These are phyloP conservation scores for Danionella cerebrum DNA, from an alignment of 2,113 vertebrate genomes.

Conservation along the genomic window DNA sequence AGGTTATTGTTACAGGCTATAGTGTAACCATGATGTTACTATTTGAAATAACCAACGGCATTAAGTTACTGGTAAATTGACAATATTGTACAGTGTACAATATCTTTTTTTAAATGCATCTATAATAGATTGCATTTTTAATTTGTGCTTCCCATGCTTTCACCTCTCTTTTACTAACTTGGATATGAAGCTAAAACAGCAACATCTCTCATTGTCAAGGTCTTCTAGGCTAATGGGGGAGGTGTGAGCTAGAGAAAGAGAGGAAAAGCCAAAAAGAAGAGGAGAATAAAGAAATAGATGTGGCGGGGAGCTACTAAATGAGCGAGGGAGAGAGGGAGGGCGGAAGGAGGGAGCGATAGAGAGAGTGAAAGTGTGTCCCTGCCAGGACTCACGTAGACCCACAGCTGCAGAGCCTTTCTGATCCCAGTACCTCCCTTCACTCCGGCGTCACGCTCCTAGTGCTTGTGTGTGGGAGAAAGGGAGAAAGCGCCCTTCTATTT, in stretches of 20 bases:
- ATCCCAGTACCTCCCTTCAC: conserved; percentile 22
- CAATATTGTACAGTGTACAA: neutral
- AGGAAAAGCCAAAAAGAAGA: neutral
- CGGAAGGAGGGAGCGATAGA: conserved; percentile 3
- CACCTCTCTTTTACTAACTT: conserved; percentile 18
- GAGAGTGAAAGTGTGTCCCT: conserved; percentile 32
- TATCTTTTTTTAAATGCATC: no score
- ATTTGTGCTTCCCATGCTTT: neutral
- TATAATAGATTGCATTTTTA: neutral
- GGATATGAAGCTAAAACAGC: conserved; percentile 26
- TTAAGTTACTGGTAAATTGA: no score
- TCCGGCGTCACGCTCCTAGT: conserved; percentile 14
- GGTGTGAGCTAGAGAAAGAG: neutral
- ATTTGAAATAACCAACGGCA: no score
- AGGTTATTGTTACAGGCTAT: no score
- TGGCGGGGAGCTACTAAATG: no score
- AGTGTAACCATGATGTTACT: no score
- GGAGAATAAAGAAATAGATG: conserved; percentile 15
- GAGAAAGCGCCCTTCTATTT: neutral
- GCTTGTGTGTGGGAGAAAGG: neutral
- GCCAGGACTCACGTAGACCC: conserved; percentile 40
- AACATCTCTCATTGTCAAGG: conserved; percentile 32
- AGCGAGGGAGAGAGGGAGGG: neutral
- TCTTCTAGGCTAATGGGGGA: neutral
- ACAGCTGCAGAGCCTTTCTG: conserved; percentile 38